phyloP scores from a whole-genome alignment of 2,888 invertebrate genomes.

The Oscheius sp. region DNA sequence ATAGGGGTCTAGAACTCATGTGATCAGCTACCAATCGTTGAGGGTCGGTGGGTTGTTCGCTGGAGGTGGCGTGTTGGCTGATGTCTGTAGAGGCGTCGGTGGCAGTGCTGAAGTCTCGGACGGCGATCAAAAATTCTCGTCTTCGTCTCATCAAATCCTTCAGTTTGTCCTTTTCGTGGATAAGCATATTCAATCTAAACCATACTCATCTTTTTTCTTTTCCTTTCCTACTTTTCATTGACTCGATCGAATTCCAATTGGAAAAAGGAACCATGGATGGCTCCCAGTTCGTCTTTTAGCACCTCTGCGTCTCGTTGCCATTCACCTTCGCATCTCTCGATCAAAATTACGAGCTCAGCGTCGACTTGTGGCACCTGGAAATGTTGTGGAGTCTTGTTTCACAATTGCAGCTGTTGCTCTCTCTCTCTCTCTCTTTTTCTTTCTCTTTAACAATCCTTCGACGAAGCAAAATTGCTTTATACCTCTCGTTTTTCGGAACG shows the following conservation, averaged over 20 bases:
- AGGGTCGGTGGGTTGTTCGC: constrained; percentile 49
- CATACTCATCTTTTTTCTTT: no score
- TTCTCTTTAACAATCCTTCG: no score
- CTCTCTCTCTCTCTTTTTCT: neutral
- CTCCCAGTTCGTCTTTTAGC: constrained; percentile 54
- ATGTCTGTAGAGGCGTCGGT: constrained; percentile 51
- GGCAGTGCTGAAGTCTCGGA: constrained; percentile 40
- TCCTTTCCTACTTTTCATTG: constrained; percentile 62
- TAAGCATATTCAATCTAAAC: constrained; percentile 61
- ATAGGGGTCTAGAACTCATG: neutral
- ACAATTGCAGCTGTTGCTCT: neutral
- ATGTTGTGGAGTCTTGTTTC: neutral
- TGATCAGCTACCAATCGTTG: constrained; percentile 41
- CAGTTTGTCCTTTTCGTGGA: constrained; percentile 57
- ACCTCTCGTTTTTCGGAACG: no score
- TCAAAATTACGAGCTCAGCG: constrained; percentile 47
- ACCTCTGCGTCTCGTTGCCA: constrained; percentile 55
- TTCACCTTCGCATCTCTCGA: constrained; percentile 56
- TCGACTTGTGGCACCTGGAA: constrained; percentile 53
- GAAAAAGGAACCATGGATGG: constrained; percentile 65
- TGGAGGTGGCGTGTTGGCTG: constrained; percentile 54
- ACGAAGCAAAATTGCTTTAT: no score
- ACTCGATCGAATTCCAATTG: constrained; percentile 63
- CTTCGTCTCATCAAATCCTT: constrained; percentile 49
- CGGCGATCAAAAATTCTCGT: constrained; percentile 46